phyloP scores from a whole-genome alignment of 1,140 invertebrate genomes.

The Odontomachus brunneus region DNA sequence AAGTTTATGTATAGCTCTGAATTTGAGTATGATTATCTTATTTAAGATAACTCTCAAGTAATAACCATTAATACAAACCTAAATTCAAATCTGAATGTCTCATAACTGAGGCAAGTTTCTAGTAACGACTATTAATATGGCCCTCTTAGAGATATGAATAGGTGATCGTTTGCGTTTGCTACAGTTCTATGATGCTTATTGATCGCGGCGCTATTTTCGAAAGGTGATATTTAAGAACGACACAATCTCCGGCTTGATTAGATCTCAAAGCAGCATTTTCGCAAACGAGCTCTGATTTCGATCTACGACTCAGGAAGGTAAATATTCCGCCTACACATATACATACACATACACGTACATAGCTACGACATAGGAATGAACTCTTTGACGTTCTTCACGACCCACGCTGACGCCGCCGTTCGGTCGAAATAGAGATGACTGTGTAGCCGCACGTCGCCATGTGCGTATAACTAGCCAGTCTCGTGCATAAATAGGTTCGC shows the following conservation, averaged over 20 bases:
- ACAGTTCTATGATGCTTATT: too few species aligned
- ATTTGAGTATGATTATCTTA: too few species aligned
- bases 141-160: too few species aligned
- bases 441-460: conserved; percentile 17
- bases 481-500: conserved; percentile 56
- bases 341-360: not conserved
- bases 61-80: too few species aligned
- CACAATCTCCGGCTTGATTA: not conserved
- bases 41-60: too few species aligned
- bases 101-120: too few species aligned
- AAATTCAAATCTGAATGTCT: too few species aligned
- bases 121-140: too few species aligned
- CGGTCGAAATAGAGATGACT: conserved; percentile 61
- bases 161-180: too few species aligned
- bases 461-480: conserved; percentile 24
- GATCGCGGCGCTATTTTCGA: too few species aligned
- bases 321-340: conserved; percentile 23
- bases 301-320: not conserved
- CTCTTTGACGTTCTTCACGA: conserved; percentile 39
- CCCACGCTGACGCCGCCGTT: conserved; percentile 38
- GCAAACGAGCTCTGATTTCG: conserved; percentile 24
- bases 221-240: not conserved
- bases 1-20: too few species aligned
- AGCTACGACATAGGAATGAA: conserved; percentile 36
- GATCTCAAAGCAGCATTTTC: not conserved